Evolutionary conservation across 1,140 invertebrate genomes (phyloP).

Genomic region (Drosophila albomicans): DNA sequence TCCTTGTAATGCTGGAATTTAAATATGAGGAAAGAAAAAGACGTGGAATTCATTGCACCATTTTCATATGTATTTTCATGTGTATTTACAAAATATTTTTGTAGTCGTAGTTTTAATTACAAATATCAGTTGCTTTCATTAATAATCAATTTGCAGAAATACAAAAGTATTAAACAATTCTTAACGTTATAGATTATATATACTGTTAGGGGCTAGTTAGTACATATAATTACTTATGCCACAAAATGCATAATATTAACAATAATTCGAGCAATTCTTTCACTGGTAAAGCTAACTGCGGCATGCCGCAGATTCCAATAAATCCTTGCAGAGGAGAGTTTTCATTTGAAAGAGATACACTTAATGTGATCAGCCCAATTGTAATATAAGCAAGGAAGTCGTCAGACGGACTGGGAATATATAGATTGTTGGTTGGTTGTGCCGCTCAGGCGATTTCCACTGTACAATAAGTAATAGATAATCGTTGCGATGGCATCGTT

Average conservation of each 20-base stretch:
- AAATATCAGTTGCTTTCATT: constrained; percentile 18
- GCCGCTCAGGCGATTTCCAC: too few relatives aligned
- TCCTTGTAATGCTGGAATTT: background rate
- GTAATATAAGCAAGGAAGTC: too few relatives aligned
- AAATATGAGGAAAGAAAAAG: background rate
- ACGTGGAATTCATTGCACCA: constrained; percentile 6
- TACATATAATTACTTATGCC: too few relatives aligned
- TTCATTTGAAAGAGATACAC: too few relatives aligned
- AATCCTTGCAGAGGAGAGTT: too few relatives aligned
- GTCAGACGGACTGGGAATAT: too few relatives aligned
- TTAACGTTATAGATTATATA: background rate
- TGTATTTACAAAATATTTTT: constrained; percentile 13
- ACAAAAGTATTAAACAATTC: background rate
- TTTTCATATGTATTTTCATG: constrained; percentile 12
- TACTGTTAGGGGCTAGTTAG: background rate
- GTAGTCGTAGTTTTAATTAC: background rate
- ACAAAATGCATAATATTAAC: constrained; percentile 2
- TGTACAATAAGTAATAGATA: background rate
- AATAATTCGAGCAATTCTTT: constrained; percentile 9
- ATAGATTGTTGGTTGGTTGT: too few relatives aligned
- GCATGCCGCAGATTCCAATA: background rate
- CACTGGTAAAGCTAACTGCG: constrained; percentile 6
- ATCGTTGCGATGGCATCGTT: constrained; percentile 2
- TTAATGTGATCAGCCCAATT: too few relatives aligned
- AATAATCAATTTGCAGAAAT: constrained; percentile 10